Base-by-base conservation (phyloP, 2,797 vertebrate genomes). In the Gadopsis marmoratus region DNA sequence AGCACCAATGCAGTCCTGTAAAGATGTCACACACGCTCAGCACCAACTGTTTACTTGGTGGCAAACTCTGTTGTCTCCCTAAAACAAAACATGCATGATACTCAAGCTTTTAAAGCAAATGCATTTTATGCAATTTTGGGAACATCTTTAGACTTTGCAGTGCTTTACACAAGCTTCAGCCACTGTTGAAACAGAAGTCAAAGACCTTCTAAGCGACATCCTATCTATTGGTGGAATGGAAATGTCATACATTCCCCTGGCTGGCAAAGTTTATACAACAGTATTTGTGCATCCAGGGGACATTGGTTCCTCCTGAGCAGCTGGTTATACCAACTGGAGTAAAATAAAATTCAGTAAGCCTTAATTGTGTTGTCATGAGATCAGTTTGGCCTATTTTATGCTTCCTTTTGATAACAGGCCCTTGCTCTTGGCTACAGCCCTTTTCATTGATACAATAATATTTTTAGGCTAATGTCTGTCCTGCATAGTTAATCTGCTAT, bases 221-320 rank as follows among this genome's bases (percentile, higher is more conserved):
- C 13, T 11, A n/a, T 67, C 41, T 53, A 70, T 50, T 35, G 29
- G 39, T 53, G 21, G 55, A 72, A 76, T 41, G 47, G 29, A 78
- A 81, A 88, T 61, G 37, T 59, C 53, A 71, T 0, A 53, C 14
- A 76, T 35, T 76, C 21, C 58, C 26, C 45, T 31, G 56, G n/a
- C 12, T 69, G 31, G 58, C 23, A 56, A 61, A 53, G 26, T 55
- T 60, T 58, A 16, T 71, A 76, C 50, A 45, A 63, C 10, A 62
- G 45, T 56, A 59, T 78, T 23, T 62, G 31, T 71, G 56, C 33
- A 58, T 60, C 43, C 5, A 3, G 0, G 39, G 19, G 76, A 72
- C 12, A 41, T 3, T 29, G 35, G 9, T 37, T 75, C 31, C 29
- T 69, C 43, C 26, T 29, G 51, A 62, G 26, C 43, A 62, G 37